Percentiles rank a stretch among this genome's conserved stretches.
Conservation (phyloP, 1,140 invertebrate genomes). For the Tetranychus urticae region DNA sequence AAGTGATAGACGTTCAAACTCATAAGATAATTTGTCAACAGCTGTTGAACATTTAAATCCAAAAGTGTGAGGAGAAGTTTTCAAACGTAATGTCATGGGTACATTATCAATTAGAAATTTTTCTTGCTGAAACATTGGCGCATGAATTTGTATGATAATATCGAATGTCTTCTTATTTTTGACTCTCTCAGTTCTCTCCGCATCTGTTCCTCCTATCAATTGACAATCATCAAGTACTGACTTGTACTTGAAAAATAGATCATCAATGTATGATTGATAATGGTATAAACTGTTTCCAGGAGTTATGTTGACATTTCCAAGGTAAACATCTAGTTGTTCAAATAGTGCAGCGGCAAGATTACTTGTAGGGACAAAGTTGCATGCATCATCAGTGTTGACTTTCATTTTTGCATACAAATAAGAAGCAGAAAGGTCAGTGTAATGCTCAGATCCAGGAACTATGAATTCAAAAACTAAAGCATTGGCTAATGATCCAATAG, state of each 20-base stretch:
- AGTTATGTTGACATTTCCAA: background rate
- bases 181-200: background rate
- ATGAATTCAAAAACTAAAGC: background rate
- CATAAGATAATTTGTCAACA: too few species aligned
- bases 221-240: background rate
- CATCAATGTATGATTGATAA: background rate
- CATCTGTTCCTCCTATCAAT: background rate
- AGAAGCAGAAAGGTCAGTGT: background rate
- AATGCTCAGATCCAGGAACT: background rate
- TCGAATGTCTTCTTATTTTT: background rate
- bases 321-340: background rate
- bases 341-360: background rate
- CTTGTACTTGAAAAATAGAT: background rate
- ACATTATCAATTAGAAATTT: background rate
- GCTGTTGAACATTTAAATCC: background rate
- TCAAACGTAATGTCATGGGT: background rate
- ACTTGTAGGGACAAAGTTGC: background rate
- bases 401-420: background rate
- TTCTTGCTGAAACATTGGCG: background rate
- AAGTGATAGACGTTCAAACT: background rate
- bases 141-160: background rate
- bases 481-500: background rate
- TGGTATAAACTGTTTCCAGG: background rate
- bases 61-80: background rate
- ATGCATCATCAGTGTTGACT: background rate